Conservation (phyloP, 2,113 vertebrate genomes). For the Zeus faber region DNA sequence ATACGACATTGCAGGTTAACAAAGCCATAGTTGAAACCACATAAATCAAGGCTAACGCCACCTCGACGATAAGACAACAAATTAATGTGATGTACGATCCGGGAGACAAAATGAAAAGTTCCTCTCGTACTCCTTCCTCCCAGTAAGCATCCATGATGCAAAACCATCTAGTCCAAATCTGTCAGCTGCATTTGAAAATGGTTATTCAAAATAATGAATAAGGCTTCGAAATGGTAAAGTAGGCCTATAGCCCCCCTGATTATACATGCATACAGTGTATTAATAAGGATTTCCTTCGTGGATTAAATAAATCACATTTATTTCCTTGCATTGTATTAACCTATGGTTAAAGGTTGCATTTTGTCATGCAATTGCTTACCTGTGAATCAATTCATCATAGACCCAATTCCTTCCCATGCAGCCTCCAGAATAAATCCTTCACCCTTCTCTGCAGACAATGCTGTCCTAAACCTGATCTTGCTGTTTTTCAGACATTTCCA, state of each 20-base stretch:
- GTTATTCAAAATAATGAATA: constrained; percentile 63
- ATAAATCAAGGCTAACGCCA: constrained; percentile 81
- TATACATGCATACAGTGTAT: constrained; percentile 64
- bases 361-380: constrained; percentile 97
- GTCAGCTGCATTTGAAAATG: constrained; percentile 73
- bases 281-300: constrained; percentile 79
- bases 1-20: constrained; percentile 67
- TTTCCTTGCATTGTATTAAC: constrained; percentile 80
- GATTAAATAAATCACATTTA: constrained; percentile 85
- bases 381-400: constrained; percentile 96
- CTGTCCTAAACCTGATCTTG: constrained; percentile 99
- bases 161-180: constrained; percentile 66
- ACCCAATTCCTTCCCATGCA: constrained; percentile 84
- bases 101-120: constrained; percentile 82
- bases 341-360: constrained; percentile 89
- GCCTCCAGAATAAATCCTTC: constrained; percentile 91
- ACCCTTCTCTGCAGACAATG: constrained; percentile 96
- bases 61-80: constrained; percentile 81
- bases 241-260: constrained; percentile 42
- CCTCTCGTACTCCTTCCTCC: constrained; percentile 57
- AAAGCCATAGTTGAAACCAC: constrained; percentile 78
- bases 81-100: constrained; percentile 91
- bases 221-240: constrained; percentile 34
- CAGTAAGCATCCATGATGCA: constrained; percentile 61
- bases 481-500: constrained; percentile 95